A percentile compares a stretch with the other conserved stretches of the same genome.
Conservation (phyloP, 92 coral and sea anemone species). For the Palythoa caribaeorum region DNA sequence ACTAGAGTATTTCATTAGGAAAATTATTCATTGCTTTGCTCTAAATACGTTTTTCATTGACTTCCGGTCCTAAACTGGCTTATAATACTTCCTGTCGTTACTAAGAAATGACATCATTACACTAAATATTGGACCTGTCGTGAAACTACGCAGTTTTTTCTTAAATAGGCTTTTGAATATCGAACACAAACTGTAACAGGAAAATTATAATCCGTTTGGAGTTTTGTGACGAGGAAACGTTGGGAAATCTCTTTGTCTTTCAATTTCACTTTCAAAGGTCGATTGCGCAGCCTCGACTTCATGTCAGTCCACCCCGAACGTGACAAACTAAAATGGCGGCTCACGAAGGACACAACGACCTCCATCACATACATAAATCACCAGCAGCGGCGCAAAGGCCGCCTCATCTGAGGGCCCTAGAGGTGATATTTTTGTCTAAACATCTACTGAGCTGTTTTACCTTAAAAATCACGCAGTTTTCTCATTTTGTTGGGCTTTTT, state of each 20-base stretch:
- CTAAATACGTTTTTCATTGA: neutral
- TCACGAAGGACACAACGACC: slow-evolving; percentile 79
- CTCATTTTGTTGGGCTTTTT: slow-evolving; percentile 60
- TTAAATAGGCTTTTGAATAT: neutral
- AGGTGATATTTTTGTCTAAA: slow-evolving; percentile 67
- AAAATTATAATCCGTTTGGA: neutral
- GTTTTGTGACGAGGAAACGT: neutral
- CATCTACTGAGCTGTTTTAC: neutral
- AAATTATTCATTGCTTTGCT: too few species aligned
- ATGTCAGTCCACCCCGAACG: slow-evolving; percentile 57
- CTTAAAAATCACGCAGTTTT: neutral
- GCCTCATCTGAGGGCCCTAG: slow-evolving; percentile 91
- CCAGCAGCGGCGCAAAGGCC: slow-evolving; percentile 99
- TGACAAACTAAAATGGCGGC: slow-evolving; percentile 92
- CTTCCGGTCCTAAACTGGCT: neutral
- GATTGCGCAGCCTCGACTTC: slow-evolving; percentile 57
- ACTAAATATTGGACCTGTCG: neutral
- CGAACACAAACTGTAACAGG: neutral
- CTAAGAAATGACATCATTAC: neutral
- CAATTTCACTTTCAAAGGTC: neutral
- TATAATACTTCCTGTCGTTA: neutral
- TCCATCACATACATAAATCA: slow-evolving; percentile 85
- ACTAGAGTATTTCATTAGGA: too few species aligned
- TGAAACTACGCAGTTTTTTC: neutral
- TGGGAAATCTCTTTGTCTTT: neutral